Base-by-base conservation (phyloP, 2,113 vertebrate genomes). In the Limanda limanda region DNA sequence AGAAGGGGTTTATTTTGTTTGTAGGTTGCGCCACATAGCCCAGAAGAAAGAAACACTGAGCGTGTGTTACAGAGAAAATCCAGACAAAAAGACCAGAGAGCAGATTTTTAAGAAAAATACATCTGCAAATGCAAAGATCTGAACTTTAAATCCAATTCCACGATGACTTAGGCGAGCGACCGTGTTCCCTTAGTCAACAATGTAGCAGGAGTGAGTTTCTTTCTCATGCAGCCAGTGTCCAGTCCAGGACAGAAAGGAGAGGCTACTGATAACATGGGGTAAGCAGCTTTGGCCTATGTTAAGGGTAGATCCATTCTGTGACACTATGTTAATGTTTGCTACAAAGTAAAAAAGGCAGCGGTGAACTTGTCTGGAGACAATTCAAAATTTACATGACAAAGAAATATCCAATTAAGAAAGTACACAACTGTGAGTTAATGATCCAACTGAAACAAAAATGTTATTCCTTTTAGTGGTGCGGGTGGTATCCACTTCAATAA, bases 1-100 rank as follows among this genome's bases (percentile, higher is more conserved):
- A 76, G 79, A 31, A 76, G 79, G 86, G 88, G 84, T 91, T 92
- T 91, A 85, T 89, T 92, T 51, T 78, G 21, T 82, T 79, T 51
- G 25, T n/a, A 82, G 45, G 70, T 35, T 77, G 74, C 0, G 25
- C 79, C 76, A 89, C 57, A 58, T n/a, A 42, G 77, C 76, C 68
- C 70, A 81, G 40, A 42, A 42, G 40, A 12, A 2, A 57, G 66
- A 81, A 57, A 42, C 60, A 60, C 42, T 70, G 17, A 66, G 31
- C 45, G 37, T 14, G 6, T 47, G 6, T 40, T 62, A 68, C 45
- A 79, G 31, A 31, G 23, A 31, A 20, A 9, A 23, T 9, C 9
- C n/a, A 5, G 14, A 48, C 4, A 5, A 24, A 56, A 70, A 14
- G 2, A 15, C 27, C 8, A 21, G 55, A 21, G 59, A 57, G 14